Evolutionary conservation across 2,888 invertebrate species (phyloP).

Genomic region (Apomyelois bistriatella): DNA sequence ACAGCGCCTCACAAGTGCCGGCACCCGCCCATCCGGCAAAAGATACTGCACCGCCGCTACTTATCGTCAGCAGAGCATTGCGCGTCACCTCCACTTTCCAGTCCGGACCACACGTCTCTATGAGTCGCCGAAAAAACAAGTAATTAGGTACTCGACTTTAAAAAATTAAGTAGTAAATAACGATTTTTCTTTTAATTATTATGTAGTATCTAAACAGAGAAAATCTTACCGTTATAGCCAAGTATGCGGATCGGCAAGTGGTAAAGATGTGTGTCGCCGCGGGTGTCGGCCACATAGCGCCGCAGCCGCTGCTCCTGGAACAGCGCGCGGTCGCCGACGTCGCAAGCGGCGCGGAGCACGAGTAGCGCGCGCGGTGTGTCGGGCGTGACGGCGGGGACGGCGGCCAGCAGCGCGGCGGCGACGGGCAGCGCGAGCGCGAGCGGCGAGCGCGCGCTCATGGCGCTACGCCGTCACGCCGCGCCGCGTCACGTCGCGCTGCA

Average conservation of each 20-base stretch:
- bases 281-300: slow-evolving; percentile 21
- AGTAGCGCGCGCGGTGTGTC: slow-evolving; percentile 36
- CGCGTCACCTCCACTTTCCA: slow-evolving; percentile 40
- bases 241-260: slow-evolving; percentile 27
- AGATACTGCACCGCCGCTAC: slow-evolving; percentile 33
- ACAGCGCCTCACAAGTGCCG: slow-evolving; percentile 35
- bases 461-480: slow-evolving; percentile 27
- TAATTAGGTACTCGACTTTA: too few species aligned
- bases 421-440: slow-evolving; percentile 35
- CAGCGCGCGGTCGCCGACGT: slow-evolving; percentile 26
- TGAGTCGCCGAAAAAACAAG: background rate
- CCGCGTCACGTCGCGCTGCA: slow-evolving; percentile 48
- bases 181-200: too few species aligned
- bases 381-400: slow-evolving; percentile 17
- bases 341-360: slow-evolving; percentile 51
- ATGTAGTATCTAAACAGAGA: too few species aligned
- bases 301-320: slow-evolving; percentile 27
- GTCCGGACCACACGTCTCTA: slow-evolving; percentile 53
- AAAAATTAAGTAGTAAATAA: too few species aligned
- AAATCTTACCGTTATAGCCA: slow-evolving; percentile 36
- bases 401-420: slow-evolving; percentile 26
- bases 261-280: slow-evolving; percentile 16
- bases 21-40: slow-evolving; percentile 39
- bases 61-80: slow-evolving; percentile 39
- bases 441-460: slow-evolving; percentile 47